Percentiles rank a stretch among this genome's conserved stretches.
phyloP scores from a whole-genome alignment of 2,888 invertebrate species.

The Boloria selene region DNA sequence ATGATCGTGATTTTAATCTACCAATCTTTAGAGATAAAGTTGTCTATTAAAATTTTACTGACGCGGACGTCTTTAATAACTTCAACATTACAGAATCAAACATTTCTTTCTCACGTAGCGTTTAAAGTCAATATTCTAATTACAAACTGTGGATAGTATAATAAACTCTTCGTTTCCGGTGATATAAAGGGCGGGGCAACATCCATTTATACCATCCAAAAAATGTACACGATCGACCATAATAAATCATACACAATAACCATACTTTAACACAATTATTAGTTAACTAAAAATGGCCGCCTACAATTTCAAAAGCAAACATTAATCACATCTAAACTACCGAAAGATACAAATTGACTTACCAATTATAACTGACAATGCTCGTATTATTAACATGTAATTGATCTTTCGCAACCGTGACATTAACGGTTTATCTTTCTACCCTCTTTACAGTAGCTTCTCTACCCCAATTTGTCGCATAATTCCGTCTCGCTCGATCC shows the following conservation, averaged over 20 bases:
- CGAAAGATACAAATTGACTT: conserved; percentile 50
- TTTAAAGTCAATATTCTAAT: too few species aligned
- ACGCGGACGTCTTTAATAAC: too few species aligned
- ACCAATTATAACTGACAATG: conserved; percentile 64
- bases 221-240: conserved; percentile 2
- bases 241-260: conserved; percentile 13
- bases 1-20: too few species aligned
- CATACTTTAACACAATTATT: conserved; percentile 29
- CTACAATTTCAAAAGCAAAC: conserved; percentile 54
- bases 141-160: not conserved
- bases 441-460: conserved; percentile 16
- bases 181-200: not conserved
- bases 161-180: conserved; percentile 8
- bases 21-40: too few species aligned
- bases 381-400: conserved; percentile 59
- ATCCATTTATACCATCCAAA: not conserved
- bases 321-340: conserved; percentile 57
- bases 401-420: conserved; percentile 57
- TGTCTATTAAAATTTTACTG: too few species aligned
- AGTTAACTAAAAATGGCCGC: conserved; percentile 50
- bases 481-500: conserved; percentile 31
- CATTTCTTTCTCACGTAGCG: too few species aligned
- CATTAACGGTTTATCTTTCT: conserved; percentile 41
- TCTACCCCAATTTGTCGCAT: conserved; percentile 63
- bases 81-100: too few species aligned